Base-by-base conservation (phyloP, 2,888 invertebrate species). In the Eutolmus rufibarbis region DNA sequence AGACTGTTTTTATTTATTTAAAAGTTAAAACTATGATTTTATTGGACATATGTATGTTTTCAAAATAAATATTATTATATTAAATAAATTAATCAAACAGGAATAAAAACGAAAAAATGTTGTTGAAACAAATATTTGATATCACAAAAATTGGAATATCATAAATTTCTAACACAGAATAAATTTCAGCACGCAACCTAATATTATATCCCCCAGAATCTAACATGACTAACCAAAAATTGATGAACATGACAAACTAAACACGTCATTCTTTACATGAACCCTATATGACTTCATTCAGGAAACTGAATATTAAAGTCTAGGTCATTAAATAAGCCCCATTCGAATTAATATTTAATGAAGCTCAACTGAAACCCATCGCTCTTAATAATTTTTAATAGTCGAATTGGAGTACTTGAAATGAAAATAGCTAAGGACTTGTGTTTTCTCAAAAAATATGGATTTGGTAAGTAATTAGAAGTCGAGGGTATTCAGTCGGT, bases 1-100 rank as follows among this genome's bases (percentile, higher is more conserved):
- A 91, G 90, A 89, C 31, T 7, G 19, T 3, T 46, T 14, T 46
- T 14, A 46, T 4, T 3, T 23, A n/a, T 51, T 51, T 51, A n/a
- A n/a, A n/a, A 51, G 3, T 51, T 51, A n/a, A 51, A 16, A 16
- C 46, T 16, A n/a, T 51, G 12, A 2, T 12, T 9, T 40, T 12
- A 40, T 12, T 40, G 12, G 1, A 34, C 7, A 4, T 4, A 40
- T 40, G 40, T 40, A 40, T 40, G 40, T 34, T 34, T 34, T n/a
- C n/a, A n/a, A n/a, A n/a, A n/a, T n/a, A n/a, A n/a, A n/a, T n/a
- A n/a, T n/a, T n/a, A n/a, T n/a, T n/a, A n/a, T n/a, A n/a, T n/a
- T 40, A 40, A 40, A 40, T 12, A 40, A 40, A 40, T 40, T 40
- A 40, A 40, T 40, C 40, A 40, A 40, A 12, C 0, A 12, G 40